phyloP scores from a whole-genome alignment of 2,113 vertebrate species.

The Bos javanicus region DNA sequence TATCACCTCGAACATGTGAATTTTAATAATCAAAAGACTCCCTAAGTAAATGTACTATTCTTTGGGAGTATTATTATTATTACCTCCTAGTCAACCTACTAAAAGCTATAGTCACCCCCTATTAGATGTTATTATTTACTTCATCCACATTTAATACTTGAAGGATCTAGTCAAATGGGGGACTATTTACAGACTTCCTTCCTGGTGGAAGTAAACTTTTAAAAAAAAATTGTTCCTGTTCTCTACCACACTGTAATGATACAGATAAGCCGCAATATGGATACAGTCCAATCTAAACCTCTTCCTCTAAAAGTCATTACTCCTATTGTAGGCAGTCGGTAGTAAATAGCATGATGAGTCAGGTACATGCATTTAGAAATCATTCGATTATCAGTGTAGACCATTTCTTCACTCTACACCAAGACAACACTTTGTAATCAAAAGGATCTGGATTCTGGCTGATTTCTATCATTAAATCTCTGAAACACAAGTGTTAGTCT shows the following conservation, averaged over 20 bases:
- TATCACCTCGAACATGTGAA: background rate
- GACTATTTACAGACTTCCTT: background rate
- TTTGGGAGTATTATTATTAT: background rate
- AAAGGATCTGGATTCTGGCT: background rate
- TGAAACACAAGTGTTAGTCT: background rate
- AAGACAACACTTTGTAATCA: background rate
- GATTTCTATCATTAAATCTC: background rate
- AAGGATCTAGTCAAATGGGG: background rate
- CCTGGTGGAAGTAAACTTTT: background rate
- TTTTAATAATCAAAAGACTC: background rate
- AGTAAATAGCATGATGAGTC: background rate
- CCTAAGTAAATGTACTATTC: background rate
- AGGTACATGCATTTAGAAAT: background rate
- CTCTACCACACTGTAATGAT: background rate
- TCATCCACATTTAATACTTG: slow-evolving; percentile 8
- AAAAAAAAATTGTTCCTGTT: background rate
- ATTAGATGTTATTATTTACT: background rate
- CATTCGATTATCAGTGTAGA: background rate
- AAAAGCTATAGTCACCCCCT: background rate
- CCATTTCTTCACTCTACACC: background rate
- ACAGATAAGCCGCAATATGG: background rate
- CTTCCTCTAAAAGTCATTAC: background rate
- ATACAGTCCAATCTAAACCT: background rate
- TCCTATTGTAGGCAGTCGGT: background rate
- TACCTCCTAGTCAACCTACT: background rate